Percentiles rank a stretch among this genome's conserved stretches.
Conservation (phyloP, 2,113 vertebrate species). For the Baryphthengus martii region DNA sequence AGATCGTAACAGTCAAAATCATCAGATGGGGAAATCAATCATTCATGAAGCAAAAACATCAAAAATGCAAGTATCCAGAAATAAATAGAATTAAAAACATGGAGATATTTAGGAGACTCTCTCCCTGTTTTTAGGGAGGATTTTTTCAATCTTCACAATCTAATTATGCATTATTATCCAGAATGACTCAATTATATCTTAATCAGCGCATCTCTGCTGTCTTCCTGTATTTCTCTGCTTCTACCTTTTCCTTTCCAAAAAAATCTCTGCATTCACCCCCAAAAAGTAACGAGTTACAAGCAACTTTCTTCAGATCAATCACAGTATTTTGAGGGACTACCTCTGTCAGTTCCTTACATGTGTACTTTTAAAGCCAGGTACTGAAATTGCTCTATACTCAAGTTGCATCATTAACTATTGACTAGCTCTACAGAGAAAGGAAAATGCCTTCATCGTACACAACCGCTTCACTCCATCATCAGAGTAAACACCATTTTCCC, state of each 20-base stretch:
- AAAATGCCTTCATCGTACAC: background rate
- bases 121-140: background rate
- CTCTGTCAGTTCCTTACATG: background rate
- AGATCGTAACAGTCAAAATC: background rate
- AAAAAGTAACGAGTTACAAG: background rate
- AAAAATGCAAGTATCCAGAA: background rate
- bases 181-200: background rate
- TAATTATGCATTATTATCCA: background rate
- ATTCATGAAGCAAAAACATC: background rate
- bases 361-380: background rate
- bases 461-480: background rate
- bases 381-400: background rate
- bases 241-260: background rate
- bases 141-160: background rate
- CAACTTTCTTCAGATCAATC: background rate
- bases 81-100: background rate
- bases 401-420: background rate
- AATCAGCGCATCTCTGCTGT: background rate
- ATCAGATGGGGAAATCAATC: background rate
- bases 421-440: background rate
- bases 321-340: background rate
- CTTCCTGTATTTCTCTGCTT: background rate
- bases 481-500: background rate
- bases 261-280: background rate
- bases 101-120: background rate